These are phyloP conservation scores for Popillia japonica DNA, from an alignment of 1,140 invertebrate genomes.

Conservation along the genomic window DNA sequence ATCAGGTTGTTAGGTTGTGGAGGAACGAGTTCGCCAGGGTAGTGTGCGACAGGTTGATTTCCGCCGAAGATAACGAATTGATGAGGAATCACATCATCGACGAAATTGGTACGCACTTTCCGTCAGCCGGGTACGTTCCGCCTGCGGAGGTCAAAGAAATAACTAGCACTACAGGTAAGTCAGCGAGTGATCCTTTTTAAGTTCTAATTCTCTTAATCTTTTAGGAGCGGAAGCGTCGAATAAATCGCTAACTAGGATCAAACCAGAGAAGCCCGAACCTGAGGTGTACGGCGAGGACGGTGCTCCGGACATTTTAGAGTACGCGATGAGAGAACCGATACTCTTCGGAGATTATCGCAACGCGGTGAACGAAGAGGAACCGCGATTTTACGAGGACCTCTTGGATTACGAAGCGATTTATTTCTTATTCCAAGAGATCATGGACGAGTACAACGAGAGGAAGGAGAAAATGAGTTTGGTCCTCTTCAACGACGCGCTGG, in stretches of 20 bases:
- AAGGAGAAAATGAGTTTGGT: conserved; percentile 77
- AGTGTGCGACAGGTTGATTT: conserved; percentile 86
- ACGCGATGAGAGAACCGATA: conserved; percentile 79
- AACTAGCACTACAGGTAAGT: too few species aligned
- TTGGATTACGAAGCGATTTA: conserved; percentile 87
- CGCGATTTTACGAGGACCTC: conserved; percentile 86
- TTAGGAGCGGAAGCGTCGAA: too few species aligned
- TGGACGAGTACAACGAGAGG: conserved; percentile 85
- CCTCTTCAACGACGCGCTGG: conserved; percentile 88
- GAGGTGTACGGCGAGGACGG: too few species aligned
- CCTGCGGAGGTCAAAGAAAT: conserved; percentile 24
- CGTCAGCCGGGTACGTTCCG: conserved; percentile 45
- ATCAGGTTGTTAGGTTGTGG: conserved; percentile 86
- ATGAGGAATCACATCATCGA: conserved; percentile 63
- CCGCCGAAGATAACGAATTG: conserved; percentile 65
- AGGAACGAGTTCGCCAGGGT: conserved; percentile 87
- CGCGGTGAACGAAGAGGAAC: conserved; percentile 78
- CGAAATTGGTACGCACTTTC: conserved; percentile 64
- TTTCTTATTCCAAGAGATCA: conserved; percentile 86
- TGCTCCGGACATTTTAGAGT: conserved; percentile 69
- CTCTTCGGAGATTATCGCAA: conserved; percentile 90
- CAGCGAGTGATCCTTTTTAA: too few species aligned
- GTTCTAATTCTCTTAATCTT: too few species aligned
- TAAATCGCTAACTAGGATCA: too few species aligned
- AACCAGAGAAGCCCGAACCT: too few species aligned